Evolutionary conservation across 2,797 vertebrate genomes (phyloP).

Genomic region (Sebastiscus tertius): DNA sequence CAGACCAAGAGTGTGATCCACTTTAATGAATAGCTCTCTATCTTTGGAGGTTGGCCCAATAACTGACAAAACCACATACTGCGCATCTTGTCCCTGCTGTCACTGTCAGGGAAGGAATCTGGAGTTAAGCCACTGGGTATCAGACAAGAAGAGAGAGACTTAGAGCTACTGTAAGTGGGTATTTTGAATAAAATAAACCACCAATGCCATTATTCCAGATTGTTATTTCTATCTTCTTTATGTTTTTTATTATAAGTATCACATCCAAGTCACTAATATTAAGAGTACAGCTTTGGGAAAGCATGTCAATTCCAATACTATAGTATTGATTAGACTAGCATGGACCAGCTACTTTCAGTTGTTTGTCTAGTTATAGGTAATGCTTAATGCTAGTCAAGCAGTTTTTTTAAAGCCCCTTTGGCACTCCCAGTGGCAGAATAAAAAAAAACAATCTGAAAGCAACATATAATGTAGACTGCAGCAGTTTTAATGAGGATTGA

Average conservation of each 20-base stretch:
- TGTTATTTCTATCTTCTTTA: background rate
- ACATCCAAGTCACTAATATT: background rate
- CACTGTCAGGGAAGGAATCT: constrained; percentile 38
- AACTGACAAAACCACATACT: constrained; percentile 45
- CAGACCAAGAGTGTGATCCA: constrained; percentile 32
- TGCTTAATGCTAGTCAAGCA: background rate
- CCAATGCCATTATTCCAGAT: background rate
- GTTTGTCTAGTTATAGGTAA: background rate
- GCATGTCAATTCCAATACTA: background rate
- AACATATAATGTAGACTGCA: background rate
- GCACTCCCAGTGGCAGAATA: background rate
- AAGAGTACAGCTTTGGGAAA: background rate
- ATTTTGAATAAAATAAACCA: constrained; percentile 7
- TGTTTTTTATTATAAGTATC: background rate
- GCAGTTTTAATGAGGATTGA: background rate
- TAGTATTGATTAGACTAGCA: background rate
- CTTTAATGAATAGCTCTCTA: constrained; percentile 59
- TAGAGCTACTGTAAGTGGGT: constrained; percentile 3
- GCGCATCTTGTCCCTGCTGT: constrained; percentile 37
- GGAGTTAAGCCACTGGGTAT: constrained; percentile 35
- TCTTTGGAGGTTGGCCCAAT: constrained; percentile 54
- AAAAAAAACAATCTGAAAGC: background rate
- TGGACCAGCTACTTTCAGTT: accelerated
- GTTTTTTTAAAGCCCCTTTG: background rate
- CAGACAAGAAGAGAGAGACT: constrained; percentile 11